Conservation (phyloP, 2,888 invertebrate genomes). For the Leptinotarsa haldemani region DNA sequence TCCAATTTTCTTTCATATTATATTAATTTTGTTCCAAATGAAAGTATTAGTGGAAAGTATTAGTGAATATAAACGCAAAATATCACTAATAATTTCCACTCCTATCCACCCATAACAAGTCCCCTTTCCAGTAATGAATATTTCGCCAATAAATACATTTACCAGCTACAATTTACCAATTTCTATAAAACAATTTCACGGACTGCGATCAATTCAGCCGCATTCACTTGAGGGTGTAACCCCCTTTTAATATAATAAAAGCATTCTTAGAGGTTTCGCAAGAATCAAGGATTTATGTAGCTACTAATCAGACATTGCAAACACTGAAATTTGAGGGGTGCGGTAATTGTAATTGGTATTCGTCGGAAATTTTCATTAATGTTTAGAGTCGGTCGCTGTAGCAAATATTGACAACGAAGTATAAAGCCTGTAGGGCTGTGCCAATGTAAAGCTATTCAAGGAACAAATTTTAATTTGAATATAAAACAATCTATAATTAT, state of each 20-base stretch:
- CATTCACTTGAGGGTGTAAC: slow-evolving; percentile 25
- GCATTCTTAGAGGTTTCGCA: slow-evolving; percentile 48
- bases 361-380: slow-evolving; percentile 19
- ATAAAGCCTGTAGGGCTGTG: neutral
- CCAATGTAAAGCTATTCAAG: neutral
- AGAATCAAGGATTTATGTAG: slow-evolving; percentile 53
- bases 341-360: slow-evolving; percentile 21
- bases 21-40: too few relatives aligned
- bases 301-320: slow-evolving; percentile 49
- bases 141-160: neutral
- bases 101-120: too few relatives aligned
- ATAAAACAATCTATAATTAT: too few relatives aligned
- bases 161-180: neutral
- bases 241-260: slow-evolving; percentile 52
- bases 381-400: slow-evolving; percentile 10
- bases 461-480: neutral
- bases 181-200: slow-evolving; percentile 8
- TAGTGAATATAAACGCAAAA: too few relatives aligned
- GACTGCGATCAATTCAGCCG: slow-evolving; percentile 8
- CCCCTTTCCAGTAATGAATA: neutral
- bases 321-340: slow-evolving; percentile 13
- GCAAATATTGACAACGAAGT: slow-evolving; percentile 15
- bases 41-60: too few relatives aligned
- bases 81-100: too few relatives aligned
- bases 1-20: too few relatives aligned